Evolutionary conservation across 1,140 invertebrate species (phyloP).

Genomic region (Ctenoplectra terminalis): DNA sequence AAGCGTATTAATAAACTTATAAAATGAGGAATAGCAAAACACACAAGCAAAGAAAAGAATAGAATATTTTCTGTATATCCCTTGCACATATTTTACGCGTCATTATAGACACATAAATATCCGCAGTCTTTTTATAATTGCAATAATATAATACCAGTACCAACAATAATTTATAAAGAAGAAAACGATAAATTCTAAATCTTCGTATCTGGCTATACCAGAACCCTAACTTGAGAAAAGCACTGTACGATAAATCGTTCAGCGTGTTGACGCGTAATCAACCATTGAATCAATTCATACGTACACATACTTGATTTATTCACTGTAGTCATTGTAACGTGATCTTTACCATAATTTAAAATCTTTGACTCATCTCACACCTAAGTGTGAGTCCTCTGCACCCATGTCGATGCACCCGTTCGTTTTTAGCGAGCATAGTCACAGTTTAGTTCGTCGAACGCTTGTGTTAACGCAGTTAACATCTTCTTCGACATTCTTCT

Average conservation of each 20-base stretch:
- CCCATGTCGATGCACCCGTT: neutral
- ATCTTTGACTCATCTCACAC: neutral
- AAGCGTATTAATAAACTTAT: too few species aligned
- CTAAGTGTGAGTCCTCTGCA: neutral
- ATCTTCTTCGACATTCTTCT: neutral
- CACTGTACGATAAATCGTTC: neutral
- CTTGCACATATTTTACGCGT: too few species aligned
- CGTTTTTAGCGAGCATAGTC: neutral
- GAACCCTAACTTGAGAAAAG: too few species aligned
- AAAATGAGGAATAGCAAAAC: too few species aligned
- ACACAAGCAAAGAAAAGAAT: too few species aligned
- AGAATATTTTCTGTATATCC: too few species aligned
- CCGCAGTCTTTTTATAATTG: too few species aligned
- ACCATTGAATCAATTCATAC: neutral
- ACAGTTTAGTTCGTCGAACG: slow-evolving; percentile 11
- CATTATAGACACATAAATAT: too few species aligned
- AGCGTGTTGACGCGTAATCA: slow-evolving; percentile 8
- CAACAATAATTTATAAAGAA: too few species aligned
- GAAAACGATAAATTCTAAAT: too few species aligned
- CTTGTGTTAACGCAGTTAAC: neutral
- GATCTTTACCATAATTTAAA: neutral
- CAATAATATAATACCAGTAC: too few species aligned
- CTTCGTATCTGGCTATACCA: too few species aligned
- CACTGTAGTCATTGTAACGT: neutral
- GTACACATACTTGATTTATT: slow-evolving; percentile 5